Evolutionary conservation across 1,140 invertebrate genomes (phyloP).

Genomic region (Trichonephila clavata): DNA sequence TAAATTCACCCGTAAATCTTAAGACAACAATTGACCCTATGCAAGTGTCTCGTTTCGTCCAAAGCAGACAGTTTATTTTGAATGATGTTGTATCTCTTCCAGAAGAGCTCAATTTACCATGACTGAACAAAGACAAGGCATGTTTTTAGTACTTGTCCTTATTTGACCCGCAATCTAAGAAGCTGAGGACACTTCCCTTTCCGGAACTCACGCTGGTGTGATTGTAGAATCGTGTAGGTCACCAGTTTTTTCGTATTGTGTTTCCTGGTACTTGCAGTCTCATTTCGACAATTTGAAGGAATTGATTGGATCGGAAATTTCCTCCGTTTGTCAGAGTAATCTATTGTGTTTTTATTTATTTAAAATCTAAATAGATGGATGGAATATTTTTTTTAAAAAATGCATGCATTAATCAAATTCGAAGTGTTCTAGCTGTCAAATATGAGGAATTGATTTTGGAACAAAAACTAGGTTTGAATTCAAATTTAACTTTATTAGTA

Average conservation of each 20-base stretch:
- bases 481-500: too few species aligned
- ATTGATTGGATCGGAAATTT: background rate
- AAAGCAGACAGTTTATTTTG: background rate
- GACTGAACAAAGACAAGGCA: conserved; percentile 8
- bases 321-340: background rate
- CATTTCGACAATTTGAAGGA: background rate
- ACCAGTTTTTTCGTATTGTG: background rate
- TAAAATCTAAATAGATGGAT: too few species aligned
- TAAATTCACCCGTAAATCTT: background rate
- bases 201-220: conserved; percentile 4
- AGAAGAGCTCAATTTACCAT: background rate
- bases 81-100: background rate
- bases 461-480: too few species aligned
- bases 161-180: conserved; percentile 8
- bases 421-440: too few species aligned
- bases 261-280: background rate
- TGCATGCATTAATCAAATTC: too few species aligned
- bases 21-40: background rate
- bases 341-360: too few species aligned
- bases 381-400: too few species aligned
- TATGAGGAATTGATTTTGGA: too few species aligned
- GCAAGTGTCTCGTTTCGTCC: background rate
- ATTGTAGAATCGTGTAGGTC: conserved; percentile 14
- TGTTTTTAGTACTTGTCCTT: background rate
- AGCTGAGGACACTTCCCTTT: background rate